Conservation (phyloP, 23 tunicate genomes). For the Aplidium turbinatum region DNA sequence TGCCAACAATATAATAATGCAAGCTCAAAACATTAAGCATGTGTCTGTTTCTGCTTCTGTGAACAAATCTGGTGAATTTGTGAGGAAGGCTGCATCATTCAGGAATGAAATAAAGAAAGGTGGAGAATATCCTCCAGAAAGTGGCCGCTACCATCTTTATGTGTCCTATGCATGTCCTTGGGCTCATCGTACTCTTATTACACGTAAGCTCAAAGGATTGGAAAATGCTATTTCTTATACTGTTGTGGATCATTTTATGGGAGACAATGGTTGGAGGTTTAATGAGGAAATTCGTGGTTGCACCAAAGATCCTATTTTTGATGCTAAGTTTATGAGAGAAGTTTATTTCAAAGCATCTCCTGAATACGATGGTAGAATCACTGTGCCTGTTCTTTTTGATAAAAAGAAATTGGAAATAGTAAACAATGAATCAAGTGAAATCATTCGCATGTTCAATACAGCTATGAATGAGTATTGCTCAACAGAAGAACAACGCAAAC, state of each 20-base stretch:
- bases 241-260: conserved; percentile 73
- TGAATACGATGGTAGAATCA: conserved; percentile 68
- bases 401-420: conserved; percentile 70
- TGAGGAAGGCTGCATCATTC: conserved; percentile 65
- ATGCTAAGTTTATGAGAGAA: conserved; percentile 62
- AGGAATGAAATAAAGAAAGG: conserved; percentile 45
- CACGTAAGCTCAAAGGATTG: conserved; percentile 74
- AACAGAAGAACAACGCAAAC: conserved; percentile 46
- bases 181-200: conserved; percentile 82
- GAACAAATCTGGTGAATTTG: conserved; percentile 70
- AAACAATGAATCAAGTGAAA: conserved; percentile 95
- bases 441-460: conserved; percentile 67
- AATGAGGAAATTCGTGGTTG: conserved; percentile 67
- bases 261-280: conserved; percentile 83
- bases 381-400: conserved; percentile 90
- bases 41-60: conserved; percentile 28
- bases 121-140: conserved; percentile 69
- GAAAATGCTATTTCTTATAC: conserved; percentile 77
- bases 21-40: no score
- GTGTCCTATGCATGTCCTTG: conserved; percentile 95
- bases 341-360: conserved; percentile 62
- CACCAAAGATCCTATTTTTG: conserved; percentile 67
- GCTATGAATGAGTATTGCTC: conserved; percentile 59
- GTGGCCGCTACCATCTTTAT: conserved; percentile 78
- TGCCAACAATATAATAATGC: no score